phyloP scores from a whole-genome alignment of 2,888 invertebrate species.

The Calameuta pallipes region DNA sequence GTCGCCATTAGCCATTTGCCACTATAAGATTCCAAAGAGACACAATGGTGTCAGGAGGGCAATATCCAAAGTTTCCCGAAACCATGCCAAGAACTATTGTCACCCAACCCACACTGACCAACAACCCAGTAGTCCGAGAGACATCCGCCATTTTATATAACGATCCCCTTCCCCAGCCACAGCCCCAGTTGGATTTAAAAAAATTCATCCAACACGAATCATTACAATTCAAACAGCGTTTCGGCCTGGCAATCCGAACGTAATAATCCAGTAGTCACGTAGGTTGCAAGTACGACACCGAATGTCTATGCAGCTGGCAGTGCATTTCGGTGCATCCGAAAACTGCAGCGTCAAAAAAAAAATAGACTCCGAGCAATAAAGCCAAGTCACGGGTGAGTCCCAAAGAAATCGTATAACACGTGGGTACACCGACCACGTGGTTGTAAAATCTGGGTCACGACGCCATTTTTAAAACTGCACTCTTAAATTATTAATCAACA shows the following conservation, averaged over 20 bases:
- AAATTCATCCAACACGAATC: neutral
- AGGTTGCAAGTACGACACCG: neutral
- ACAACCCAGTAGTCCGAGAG: neutral
- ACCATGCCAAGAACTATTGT: conserved; percentile 41
- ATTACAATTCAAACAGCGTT: neutral
- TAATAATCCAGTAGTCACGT: neutral
- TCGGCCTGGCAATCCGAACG: neutral
- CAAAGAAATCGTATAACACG: neutral
- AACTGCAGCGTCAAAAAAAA: neutral
- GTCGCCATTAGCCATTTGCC: neutral
- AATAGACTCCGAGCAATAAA: neutral
- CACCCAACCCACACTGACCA: conserved; percentile 5
- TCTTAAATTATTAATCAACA: neutral
- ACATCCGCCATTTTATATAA: neutral
- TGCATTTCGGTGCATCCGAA: neutral
- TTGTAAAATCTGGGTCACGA: neutral
- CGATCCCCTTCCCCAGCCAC: neutral
- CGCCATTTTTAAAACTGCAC: neutral
- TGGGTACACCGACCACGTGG: neutral
- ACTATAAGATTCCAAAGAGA: conserved; percentile 15
- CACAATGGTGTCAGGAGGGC: conserved; percentile 28
- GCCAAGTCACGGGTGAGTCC: neutral
- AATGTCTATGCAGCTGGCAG: neutral
- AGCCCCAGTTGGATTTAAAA: neutral
- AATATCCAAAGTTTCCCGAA: conserved; percentile 39